phyloP scores from a whole-genome alignment of 1,140 invertebrate genomes.

The Nebria ingens region DNA sequence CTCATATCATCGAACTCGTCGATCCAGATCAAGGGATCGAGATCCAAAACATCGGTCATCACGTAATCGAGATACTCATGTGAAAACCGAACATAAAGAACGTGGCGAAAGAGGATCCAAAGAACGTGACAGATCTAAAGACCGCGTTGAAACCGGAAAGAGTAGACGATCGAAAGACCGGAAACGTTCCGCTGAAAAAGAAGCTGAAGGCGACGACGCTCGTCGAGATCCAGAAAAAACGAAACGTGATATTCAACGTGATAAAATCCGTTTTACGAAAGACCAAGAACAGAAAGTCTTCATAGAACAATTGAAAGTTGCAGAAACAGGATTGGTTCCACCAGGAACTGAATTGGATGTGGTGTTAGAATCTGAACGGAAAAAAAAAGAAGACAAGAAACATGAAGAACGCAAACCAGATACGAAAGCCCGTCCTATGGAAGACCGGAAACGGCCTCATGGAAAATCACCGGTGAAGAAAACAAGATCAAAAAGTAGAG shows the following conservation, averaged over 20 bases:
- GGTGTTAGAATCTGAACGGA: not conserved
- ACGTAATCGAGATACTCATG: conserved; percentile 1
- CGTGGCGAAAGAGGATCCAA: not conserved
- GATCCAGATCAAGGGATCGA: not conserved
- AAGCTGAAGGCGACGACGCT: conserved; percentile 16
- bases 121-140: not conserved
- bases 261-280: conserved; percentile 30
- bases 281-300: conserved; percentile 27
- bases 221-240: conserved; percentile 33
- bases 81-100: not conserved
- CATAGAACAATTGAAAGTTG: conserved; percentile 25
- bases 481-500: not conserved
- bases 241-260: conserved; percentile 27
- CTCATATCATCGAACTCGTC: not conserved
- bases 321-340: conserved; percentile 32
- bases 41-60: not conserved
- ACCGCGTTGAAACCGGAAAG: not conserved
- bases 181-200: not conserved
- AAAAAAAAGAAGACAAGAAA: not conserved
- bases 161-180: no score
- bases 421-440: not conserved
- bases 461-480: not conserved
- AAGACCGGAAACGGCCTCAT: not conserved
- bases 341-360: conserved; percentile 33
- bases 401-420: not conserved